Evolutionary conservation across 2,888 invertebrate genomes (phyloP).

Genomic region (Habroteleia sp.): DNA sequence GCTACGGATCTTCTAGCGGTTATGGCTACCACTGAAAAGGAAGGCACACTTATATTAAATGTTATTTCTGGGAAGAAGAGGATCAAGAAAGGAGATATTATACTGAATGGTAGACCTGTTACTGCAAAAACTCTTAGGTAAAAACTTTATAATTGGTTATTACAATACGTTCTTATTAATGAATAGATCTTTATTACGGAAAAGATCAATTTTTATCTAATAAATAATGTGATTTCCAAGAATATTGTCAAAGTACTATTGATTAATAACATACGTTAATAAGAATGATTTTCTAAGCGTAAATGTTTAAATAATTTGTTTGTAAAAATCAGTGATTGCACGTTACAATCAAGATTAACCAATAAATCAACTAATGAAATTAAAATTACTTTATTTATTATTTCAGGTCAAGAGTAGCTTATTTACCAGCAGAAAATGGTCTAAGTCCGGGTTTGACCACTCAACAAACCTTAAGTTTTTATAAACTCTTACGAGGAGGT

Average conservation of each 20-base stretch:
- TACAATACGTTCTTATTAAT: no score
- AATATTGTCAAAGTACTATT: no score
- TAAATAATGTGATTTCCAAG: no score
- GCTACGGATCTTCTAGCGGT: conserved; percentile 95
- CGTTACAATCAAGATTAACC: no score
- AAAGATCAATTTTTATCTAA: no score
- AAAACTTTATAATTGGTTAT: neutral
- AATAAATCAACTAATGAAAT: no score
- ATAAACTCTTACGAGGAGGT: conserved; percentile 88
- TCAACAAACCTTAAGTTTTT: conserved; percentile 93
- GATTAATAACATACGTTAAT: no score
- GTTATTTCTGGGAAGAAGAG: conserved; percentile 89
- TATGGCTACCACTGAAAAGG: conserved; percentile 93
- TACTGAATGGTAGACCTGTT: conserved; percentile 93
- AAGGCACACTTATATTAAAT: conserved; percentile 93
- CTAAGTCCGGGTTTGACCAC: conserved; percentile 94
- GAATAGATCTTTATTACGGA: no score
- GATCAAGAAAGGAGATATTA: conserved; percentile 87
- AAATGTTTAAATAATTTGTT: no score
- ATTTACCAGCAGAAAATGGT: conserved; percentile 88
- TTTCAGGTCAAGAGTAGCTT: conserved; percentile 86
- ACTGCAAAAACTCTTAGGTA: conserved; percentile 85
- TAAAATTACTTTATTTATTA: conserved; percentile 1
- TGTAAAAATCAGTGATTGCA: no score
- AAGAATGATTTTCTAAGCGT: no score